Base-by-base conservation (phyloP, 1,140 invertebrate genomes). In the Drosophila pectinifera region DNA sequence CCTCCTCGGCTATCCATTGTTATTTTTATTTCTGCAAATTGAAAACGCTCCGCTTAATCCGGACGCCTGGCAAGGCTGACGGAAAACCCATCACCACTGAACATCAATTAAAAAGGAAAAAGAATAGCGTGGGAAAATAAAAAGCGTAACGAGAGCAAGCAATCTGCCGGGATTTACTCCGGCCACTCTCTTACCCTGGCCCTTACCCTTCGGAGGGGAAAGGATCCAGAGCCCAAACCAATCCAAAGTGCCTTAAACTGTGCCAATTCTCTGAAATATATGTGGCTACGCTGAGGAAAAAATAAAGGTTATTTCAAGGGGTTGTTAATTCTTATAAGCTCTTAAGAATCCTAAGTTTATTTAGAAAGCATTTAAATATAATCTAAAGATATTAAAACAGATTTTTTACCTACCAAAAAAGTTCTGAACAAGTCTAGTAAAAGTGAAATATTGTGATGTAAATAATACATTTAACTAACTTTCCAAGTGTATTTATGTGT, bases 31-130 rank as follows among this genome's bases (percentile, higher is more conserved):
- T 85, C 49, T 34, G 68, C 59, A 89, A 88, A 83, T 88, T 89
- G 74, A 83, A 88, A 88, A 69, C 65, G 63, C 55, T 79, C 39
- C 59, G 67, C 61, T 82, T 86, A 88, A 88, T 86, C 83, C 83
- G 28, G 31, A 64, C 49, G 48, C 63, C 78, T 49, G 41, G 63
- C 24, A 63, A 73, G 58, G 56, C 54, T 63, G 62, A 24, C 48
- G 67, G 56, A 77, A 86, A 88, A 78, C 78, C 83, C 82, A 88
- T 86, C 85, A 88, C 67, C 57, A 41, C 38, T 63, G 45, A 57
- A 73, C 42, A 70, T 57, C 79, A 72, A 72, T 59, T 76, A 78
- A 75, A 75, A 78, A 45, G 61, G 46, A 61, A 61, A 55, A 57
- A 64, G 45, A 46, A 70, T 43, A 38, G 31, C 28, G 24, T 31